Evolutionary conservation across 2,888 invertebrate species (phyloP).

Genomic region (Orthonychiurus folsomi): DNA sequence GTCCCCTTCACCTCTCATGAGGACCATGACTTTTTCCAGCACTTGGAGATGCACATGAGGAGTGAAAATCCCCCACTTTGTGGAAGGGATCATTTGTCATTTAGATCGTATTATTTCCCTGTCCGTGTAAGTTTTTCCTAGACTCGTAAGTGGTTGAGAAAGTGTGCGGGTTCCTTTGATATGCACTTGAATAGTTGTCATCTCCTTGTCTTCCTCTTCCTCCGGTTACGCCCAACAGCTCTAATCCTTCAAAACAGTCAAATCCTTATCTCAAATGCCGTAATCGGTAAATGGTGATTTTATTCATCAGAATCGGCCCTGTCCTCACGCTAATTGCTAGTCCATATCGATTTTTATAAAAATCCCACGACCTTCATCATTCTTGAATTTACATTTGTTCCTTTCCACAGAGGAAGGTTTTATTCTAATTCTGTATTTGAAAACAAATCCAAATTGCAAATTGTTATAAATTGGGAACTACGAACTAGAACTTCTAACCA

Average conservation of each 20-base stretch:
- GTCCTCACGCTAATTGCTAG: too few relatives aligned
- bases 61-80: slow-evolving; percentile 93
- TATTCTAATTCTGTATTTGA: too few relatives aligned
- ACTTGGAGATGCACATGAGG: slow-evolving; percentile 98
- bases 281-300: neutral
- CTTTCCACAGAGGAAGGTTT: too few relatives aligned
- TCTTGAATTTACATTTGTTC: too few relatives aligned
- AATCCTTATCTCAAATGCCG: neutral
- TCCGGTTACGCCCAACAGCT: neutral
- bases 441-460: too few relatives aligned
- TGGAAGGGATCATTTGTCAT: slow-evolving; percentile 94
- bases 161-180: neutral
- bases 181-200: neutral
- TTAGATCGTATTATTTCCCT: slow-evolving; percentile 93
- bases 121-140: slow-evolving; percentile 61
- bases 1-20: slow-evolving; percentile 91
- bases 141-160: neutral
- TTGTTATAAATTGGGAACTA: neutral
- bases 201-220: neutral
- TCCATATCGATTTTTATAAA: too few relatives aligned
- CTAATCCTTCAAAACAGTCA: neutral
- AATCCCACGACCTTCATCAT: too few relatives aligned
- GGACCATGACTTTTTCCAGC: slow-evolving; percentile 98
- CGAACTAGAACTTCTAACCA: too few relatives aligned
- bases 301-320: too few relatives aligned